Evolutionary conservation across 1,140 invertebrate species (phyloP), one percentile per base, ranked within the genome.

Genomic region (Drosophila dunni): DNA sequence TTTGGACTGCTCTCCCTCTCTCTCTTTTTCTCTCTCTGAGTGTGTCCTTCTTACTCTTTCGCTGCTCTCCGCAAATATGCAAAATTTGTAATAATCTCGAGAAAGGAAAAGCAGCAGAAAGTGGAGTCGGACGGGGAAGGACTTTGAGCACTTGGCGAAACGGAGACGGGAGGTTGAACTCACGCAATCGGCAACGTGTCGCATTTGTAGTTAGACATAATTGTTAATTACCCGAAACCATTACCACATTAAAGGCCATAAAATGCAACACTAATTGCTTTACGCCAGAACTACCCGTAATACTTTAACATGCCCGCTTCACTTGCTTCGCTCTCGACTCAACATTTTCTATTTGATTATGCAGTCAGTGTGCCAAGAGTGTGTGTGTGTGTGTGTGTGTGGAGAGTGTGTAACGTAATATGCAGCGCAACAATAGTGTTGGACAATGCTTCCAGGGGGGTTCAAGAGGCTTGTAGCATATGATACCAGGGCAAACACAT

Each of bases 241-340:
- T 88, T 88, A 88, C 84, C 84, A 88, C 84, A 88, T 88, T 88
- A 88, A 88, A 88, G 84, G 84, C 84, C 80, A 88, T 88, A 88
- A 88, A 88, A 88, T 88, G 84, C 84, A 88, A 88, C 84, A 88
- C 84, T 88, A 88, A 88, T 88, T 88, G 84, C 84, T 89, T 84
- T 81, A 89, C 66, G 80, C 84, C 78, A 81, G 70, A 46, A 58
- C 53, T 40, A 17, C 29, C n/a, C 57, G 40, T 40, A 17, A 38
- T 40, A 36, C 53, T 56, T 34, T 36, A 17, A 7, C 15, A 20
- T 38, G 15, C n/a, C n/a, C 8, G 17, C 17, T 36, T 4, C 45
- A 17, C 62, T 20, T 15, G 13, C 36, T 42, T 20, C 61, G 24
- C 61, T 63, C 71, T 69, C 42, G 76, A 71, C 63, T 68, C 61